Evolutionary conservation across 92 coral and sea anemone genomes (phyloP), one percentile per base, ranked within the genome.

Genomic region (Blastomussa wellsi): DNA sequence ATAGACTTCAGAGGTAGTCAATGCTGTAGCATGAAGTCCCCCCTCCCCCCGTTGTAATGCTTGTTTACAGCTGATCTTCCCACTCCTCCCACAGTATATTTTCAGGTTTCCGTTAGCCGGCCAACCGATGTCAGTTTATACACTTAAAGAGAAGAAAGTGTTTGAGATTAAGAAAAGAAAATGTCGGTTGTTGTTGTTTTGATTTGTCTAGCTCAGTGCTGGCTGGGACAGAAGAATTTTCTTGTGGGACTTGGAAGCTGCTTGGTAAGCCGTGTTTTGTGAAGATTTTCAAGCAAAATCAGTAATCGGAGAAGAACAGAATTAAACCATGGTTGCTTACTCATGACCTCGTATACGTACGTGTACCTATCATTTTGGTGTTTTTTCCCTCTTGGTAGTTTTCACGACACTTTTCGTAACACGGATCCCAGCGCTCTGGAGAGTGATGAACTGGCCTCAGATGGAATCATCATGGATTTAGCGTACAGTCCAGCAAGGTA

Each of bases 151-250:
- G n/a, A n/a, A n/a, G n/a, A n/a, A n/a, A n/a, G n/a, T n/a, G n/a
- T n/a, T n/a, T n/a, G n/a, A n/a, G n/a, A n/a, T n/a, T n/a, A n/a
- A n/a, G n/a, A n/a, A 39, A 39, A 3, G 3, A 39, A 39, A 39
- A 39, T 39, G 3, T 39, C 4, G 3, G 3, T 39, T 39, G 44
- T 22, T 2, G 31, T 55, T 47, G 16, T 13, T 47, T 39, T 24
- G 24, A 3, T 2, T 81, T 88, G 7, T n/a, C n/a, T 84, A 96
- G 98, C 88, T 96, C 37, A 96, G 98, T 87, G 93, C 98, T 19
- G 98, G 98, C 44, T 96, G 98, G 98, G 98, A 96, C 86, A 86
- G 98, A 66, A 81, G 98, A 73, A 92, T 96, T 66, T 89, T 96
- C 24, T 84, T 96, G 67, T 96, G 99, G 99, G 97, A 94, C 81